These are phyloP conservation scores for Holothuria glaberrima DNA, from an alignment of 35 echinoderm and acorn worm species.

Conservation along the genomic window DNA sequence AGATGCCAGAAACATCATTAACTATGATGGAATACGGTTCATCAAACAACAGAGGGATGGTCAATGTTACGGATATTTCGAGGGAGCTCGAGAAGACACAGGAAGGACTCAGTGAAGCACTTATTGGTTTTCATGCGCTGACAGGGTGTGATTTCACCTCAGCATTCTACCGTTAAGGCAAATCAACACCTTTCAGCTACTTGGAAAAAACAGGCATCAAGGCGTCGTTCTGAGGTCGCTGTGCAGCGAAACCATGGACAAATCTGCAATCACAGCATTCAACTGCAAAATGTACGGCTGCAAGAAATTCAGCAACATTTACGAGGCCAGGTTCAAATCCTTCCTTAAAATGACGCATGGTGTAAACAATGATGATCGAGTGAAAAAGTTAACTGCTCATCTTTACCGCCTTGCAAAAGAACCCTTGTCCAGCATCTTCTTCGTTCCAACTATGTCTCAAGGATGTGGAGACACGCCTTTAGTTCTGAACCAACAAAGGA, in stretches of 20 bases:
- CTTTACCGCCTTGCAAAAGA: neutral
- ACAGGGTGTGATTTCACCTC: constrained; percentile 43
- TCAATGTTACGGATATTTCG: constrained; percentile 53
- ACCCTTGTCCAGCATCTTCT: no score
- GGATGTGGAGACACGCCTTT: constrained; percentile 5
- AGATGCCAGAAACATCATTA: constrained; percentile 33
- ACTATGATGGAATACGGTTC: constrained; percentile 48
- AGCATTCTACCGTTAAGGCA: constrained; percentile 47
- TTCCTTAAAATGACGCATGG: neutral
- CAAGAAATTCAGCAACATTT: neutral
- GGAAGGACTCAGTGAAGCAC: constrained; percentile 34
- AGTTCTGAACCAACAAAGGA: constrained; percentile 5
- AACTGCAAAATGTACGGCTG: neutral
- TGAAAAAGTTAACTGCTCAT: constrained; percentile 1
- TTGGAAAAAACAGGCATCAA: neutral
- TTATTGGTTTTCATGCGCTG: constrained; percentile 25
- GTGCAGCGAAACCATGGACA: neutral
- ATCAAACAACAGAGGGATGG: constrained; percentile 25
- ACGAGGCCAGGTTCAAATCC: neutral
- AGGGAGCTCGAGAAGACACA: constrained; percentile 26
- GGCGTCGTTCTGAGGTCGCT: neutral
- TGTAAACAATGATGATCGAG: neutral
- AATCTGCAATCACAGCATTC: neutral
- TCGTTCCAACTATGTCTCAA: constrained; percentile 22
- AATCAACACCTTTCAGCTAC: neutral